These are phyloP conservation scores for Philereme transversata DNA, from an alignment of 2,888 invertebrate species.

Conservation along the genomic window DNA sequence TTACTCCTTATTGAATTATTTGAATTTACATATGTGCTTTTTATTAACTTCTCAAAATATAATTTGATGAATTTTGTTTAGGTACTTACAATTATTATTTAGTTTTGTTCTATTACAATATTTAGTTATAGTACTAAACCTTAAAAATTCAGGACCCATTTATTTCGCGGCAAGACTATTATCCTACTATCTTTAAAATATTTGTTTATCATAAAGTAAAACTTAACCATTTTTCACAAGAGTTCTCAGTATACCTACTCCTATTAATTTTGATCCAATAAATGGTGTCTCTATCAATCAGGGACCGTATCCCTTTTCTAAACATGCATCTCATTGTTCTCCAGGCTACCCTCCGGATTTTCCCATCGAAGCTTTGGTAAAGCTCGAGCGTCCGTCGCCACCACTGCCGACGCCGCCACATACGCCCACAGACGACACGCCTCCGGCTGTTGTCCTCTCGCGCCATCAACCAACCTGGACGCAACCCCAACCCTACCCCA, in stretches of 20 bases:
- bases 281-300: neutral
- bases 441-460: constrained; percentile 75
- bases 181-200: neutral
- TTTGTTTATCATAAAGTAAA: neutral
- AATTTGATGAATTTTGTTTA: too few species aligned
- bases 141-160: too few species aligned
- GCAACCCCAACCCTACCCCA: constrained; percentile 65
- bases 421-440: constrained; percentile 87
- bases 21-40: too few species aligned
- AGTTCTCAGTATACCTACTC: neutral
- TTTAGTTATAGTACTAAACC: too few species aligned
- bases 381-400: constrained; percentile 84
- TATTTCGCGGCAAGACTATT: too few species aligned
- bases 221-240: constrained; percentile 8
- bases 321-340: constrained; percentile 39
- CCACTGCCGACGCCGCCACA: constrained; percentile 89
- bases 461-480: constrained; percentile 71
- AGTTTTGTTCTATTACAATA: too few species aligned
- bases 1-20: too few species aligned
- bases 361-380: constrained; percentile 83
- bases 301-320: constrained; percentile 5
- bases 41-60: too few species aligned
- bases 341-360: constrained; percentile 85
- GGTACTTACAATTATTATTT: too few species aligned
- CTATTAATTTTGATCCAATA: neutral